Evolutionary conservation across 2,888 invertebrate genomes (phyloP), one percentile per base, ranked within the genome.

Genomic region (Metalampra italica): DNA sequence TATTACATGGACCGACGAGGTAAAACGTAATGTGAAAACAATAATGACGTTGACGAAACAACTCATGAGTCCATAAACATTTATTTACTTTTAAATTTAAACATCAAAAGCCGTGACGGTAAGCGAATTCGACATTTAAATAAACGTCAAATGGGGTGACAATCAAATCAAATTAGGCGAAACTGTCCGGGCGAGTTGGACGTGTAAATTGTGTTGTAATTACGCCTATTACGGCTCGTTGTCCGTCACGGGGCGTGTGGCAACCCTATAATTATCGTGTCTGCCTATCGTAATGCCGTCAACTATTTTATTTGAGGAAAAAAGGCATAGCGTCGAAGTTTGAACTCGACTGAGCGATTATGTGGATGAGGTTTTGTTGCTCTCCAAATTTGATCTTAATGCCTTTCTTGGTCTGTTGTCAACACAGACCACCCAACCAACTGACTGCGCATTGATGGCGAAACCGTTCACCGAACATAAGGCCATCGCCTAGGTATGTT

Each of bases 121-220:
- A 49, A 51, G 52, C 55, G 59, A 59, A 70, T 68, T 68, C 61
- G 58, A 68, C 68, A 75, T 79, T 77, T 68, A 74, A 74, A 78
- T 78, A 75, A 75, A 75, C 73, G 69, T 68, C 74, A 68, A 76
- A 78, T 69, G 67, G 73, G 69, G 74, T 74, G 82, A 81, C 82
- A 79, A 83, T 78, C 73, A 78, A 79, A 82, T 81, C 74, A 74
- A 81, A 84, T 82, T 81, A 82, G 75, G 68, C 63, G 69, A 70
- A 69, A 75, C 79, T 68, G 76, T 71, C 70, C 61, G 72, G 62
- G 55, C 51, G 64, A 58, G 60, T 57, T 51, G 62, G 58, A 69
- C 69, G 75, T 74, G 76, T 77, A 77, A 80, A 83, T 75, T 73
- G 77, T 73, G 64, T 60, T 64, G 75, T 82, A 83, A 83, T 83